A percentile compares a stretch with the other conserved stretches of the same genome.
phyloP scores from a whole-genome alignment of 2,113 vertebrate genomes.

The Plecotus auritus region DNA sequence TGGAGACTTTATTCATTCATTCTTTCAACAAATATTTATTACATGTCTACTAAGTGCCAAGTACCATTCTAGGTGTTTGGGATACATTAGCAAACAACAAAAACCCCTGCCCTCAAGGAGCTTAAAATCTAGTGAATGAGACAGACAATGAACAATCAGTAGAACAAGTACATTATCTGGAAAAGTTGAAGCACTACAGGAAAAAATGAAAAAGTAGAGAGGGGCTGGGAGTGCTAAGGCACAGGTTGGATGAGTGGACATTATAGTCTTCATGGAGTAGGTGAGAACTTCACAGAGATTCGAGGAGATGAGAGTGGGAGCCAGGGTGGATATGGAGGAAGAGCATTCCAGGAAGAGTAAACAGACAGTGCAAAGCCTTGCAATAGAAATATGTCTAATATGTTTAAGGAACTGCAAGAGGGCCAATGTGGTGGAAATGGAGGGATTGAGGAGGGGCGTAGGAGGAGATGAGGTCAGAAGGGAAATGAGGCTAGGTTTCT shows the following conservation, averaged over 20 bases:
- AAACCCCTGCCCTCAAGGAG: background rate
- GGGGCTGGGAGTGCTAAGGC: background rate
- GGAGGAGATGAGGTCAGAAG: background rate
- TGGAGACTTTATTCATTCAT: background rate
- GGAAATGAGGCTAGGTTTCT: background rate
- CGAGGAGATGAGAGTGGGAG: background rate
- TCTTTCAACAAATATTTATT: background rate
- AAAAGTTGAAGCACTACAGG: background rate
- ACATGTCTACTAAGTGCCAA: background rate
- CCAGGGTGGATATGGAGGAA: background rate
- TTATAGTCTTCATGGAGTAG: background rate
- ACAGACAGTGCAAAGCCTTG: background rate
- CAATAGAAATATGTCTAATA: background rate
- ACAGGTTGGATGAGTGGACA: background rate
- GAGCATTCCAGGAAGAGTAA: background rate
- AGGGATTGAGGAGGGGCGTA: rapidly evolving
- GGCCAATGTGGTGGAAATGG: background rate
- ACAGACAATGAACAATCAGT: background rate
- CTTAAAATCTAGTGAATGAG: background rate
- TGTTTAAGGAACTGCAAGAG: background rate
- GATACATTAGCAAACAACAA: background rate
- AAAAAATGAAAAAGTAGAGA: background rate
- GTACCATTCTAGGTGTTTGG: background rate
- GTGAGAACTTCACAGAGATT: background rate
- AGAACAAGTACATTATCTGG: background rate